phyloP scores from a whole-genome alignment of 53 echinoderm and acorn worm genomes.

The Glandiceps talaboti region DNA sequence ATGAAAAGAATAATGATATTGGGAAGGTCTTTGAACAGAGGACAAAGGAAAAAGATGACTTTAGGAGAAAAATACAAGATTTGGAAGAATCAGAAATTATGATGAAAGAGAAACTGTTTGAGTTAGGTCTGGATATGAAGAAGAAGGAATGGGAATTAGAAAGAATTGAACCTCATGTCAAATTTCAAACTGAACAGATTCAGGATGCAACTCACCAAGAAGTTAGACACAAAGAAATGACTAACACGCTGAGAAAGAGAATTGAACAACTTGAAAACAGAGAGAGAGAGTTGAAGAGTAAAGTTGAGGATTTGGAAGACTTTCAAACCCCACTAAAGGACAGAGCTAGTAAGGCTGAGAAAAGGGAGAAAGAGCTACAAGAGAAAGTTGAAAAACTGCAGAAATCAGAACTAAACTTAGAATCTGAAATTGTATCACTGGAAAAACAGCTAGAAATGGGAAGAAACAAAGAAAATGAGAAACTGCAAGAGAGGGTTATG shows the following conservation, averaged over 20 bases:
- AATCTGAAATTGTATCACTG: constrained; percentile 14
- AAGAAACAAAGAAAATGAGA: not conserved
- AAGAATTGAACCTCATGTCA: not conserved
- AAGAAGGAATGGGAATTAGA: not conserved
- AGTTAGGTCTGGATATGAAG: not conserved
- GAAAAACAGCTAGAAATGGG: not conserved
- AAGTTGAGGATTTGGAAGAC: constrained; percentile 13
- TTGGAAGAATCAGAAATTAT: constrained; percentile 35
- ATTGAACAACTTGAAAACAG: constrained; percentile 15
- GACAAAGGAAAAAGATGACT: not conserved
- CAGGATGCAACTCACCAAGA: not conserved
- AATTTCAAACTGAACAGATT: not conserved
- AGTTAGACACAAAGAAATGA: not conserved
- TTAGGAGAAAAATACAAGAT: not conserved
- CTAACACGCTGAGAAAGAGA: constrained; percentile 1
- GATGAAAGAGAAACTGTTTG: constrained; percentile 12
- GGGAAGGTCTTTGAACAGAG: not conserved
- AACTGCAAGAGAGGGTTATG: constrained; percentile 20
- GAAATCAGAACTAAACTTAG: constrained; percentile 3
- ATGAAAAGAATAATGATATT: not conserved
- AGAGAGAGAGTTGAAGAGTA: constrained; percentile 23
- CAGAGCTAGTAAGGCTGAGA: constrained; percentile 12
- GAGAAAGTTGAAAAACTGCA: constrained; percentile 5
- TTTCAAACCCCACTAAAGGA: constrained; percentile 28
- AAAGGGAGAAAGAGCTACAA: constrained; percentile 11